Base-by-base conservation (phyloP, 2,113 vertebrate genomes). In the Hassar affinis region DNA sequence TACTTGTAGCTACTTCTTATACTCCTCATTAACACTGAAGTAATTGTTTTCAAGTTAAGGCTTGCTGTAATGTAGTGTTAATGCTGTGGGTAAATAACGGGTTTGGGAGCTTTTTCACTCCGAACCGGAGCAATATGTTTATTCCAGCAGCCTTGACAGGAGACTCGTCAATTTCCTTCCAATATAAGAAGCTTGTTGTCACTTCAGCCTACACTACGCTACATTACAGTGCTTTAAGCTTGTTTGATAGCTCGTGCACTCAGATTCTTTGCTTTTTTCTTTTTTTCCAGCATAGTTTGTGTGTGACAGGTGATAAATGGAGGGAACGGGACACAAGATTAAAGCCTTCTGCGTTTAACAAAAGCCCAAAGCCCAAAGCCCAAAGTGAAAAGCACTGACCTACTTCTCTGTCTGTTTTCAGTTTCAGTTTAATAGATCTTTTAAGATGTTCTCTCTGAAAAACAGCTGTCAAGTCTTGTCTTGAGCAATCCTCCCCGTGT, bases 1-100 rank as follows among this genome's bases (percentile, higher is more conserved):
- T 81, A 54, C 33, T 45, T 68, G 22, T 38, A 68, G 68, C 80
- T 35, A 20, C 5, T 22, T 45, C 22, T 90, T 69, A 77, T 87
- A 89, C 90, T 91, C 90, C 85, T 25, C 35, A 7, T 80, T 87
- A 57, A 87, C 79, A 75, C 87, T 64, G 59, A 61, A 68, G 81
- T 89, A 87, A 90, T 89, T 85, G 52, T 88, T 84, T 90, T 88
- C 85, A 86, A 81, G 88, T 89, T 89, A 78, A 78, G 87, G 88
- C 81, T 82, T 89, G 84, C 85, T 83, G 78, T 30, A 72, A 78
- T 62, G 8, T 79, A 82, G 75, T 62, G 56, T 51, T 54, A 30
- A 78, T 61, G 22, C 22, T 69, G 74, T 78, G 38, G 77, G 56
- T 61, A 69, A 71, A 27, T 51, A 14, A 33, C 52, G 11, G 38